Evolutionary conservation across 2,113 vertebrate species (phyloP).

Genomic region (Sturnira hondurensis): DNA sequence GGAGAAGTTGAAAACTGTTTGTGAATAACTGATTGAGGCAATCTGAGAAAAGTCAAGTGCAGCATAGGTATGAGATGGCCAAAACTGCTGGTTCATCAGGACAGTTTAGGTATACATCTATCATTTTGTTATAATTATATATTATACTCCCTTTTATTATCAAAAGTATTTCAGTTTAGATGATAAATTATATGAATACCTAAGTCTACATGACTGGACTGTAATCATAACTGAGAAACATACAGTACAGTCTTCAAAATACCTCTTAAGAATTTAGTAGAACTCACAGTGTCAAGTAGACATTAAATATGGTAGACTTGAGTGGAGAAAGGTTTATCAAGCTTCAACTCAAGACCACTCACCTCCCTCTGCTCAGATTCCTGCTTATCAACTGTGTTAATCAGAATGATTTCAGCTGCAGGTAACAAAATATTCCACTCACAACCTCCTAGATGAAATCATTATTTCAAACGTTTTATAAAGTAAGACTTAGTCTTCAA

Average conservation of each 20-base stretch:
- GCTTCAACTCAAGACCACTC: neutral
- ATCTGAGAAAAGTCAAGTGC: neutral
- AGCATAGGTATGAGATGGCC: rapidly evolving
- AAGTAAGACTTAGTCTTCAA: neutral
- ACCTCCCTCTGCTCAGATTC: neutral
- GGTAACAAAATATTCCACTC: neutral
- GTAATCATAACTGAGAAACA: neutral
- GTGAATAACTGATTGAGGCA: neutral
- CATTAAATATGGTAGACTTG: neutral
- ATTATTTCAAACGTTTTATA: neutral
- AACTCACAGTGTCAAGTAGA: neutral
- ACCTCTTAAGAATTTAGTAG: neutral
- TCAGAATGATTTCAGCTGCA: neutral
- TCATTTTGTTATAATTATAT: neutral
- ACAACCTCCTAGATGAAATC: neutral
- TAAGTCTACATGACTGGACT: neutral
- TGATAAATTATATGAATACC: neutral
- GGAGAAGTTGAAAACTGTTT: neutral
- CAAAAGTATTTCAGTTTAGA: neutral
- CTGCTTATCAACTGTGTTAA: neutral
- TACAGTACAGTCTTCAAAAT: neutral
- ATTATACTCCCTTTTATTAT: neutral
- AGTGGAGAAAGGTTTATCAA: neutral
- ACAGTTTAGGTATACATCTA: neutral
- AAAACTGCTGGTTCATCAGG: neutral